Percentiles rank a stretch among this genome's conserved stretches.
These are phyloP conservation scores for Alethe diademata DNA, from an alignment of 2,113 vertebrate genomes.

Conservation along the genomic window DNA sequence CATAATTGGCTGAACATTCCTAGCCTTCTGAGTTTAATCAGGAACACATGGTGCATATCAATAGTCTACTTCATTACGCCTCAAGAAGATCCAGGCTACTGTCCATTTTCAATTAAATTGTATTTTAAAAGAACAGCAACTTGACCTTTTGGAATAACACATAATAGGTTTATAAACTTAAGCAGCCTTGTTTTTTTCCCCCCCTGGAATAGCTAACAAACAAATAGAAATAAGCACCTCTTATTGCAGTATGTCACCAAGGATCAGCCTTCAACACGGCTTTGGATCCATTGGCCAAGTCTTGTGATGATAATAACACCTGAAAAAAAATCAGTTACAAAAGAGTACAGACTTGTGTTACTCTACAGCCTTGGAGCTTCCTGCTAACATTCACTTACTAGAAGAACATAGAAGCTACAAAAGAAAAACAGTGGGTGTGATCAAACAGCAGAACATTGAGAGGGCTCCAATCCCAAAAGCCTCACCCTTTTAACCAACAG, in stretches of 20 bases:
- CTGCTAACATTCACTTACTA: not conserved
- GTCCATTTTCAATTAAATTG: constrained; percentile 50
- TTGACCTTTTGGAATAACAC: constrained; percentile 38
- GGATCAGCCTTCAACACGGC: not conserved
- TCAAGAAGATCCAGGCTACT: constrained; percentile 42
- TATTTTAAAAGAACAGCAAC: constrained; percentile 42
- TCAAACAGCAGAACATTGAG: not conserved
- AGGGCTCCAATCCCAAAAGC: not conserved
- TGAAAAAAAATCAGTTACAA: not conserved
- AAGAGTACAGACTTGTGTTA: not conserved
- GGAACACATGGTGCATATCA: constrained; percentile 37
- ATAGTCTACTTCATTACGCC: not conserved
- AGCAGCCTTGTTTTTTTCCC: not conserved
- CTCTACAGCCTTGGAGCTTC: not conserved
- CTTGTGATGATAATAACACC: not conserved
- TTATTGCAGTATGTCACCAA: not conserved
- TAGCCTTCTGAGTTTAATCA: constrained; percentile 43
- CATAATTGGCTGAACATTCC: constrained; percentile 46
- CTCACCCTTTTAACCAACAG: not conserved
- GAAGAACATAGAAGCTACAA: not conserved
- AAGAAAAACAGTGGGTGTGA: not conserved
- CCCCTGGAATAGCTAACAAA: not conserved
- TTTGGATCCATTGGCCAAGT: not conserved
- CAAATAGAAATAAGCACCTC: not conserved
- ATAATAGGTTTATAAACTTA: constrained; percentile 57